Evolutionary conservation across 2,113 vertebrate species (phyloP), one percentile per base, ranked within the genome.

Genomic region (Pygoscelis adeliae): DNA sequence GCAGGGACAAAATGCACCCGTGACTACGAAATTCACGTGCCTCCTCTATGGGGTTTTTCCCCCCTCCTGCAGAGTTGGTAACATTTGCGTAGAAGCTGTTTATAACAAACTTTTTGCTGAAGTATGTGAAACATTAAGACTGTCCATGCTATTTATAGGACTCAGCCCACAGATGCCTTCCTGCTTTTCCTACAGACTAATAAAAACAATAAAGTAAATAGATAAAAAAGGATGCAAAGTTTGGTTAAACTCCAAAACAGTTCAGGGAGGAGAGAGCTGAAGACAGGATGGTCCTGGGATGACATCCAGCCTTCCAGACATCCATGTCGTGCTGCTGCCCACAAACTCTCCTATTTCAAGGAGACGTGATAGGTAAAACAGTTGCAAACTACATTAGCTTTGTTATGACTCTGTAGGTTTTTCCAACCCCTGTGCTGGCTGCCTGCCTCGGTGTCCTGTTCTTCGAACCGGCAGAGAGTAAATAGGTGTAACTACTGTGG

Each of bases 11-110:
- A 83, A 59, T 0, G 10, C 78, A 55, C 3, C 34, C 40, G 5
- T 0, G 3, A 5, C 32, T 5, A 2, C 1, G 0, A 32, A 23
- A 26, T 7, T 25, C 29, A 36, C 0, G 0, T 25, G 13, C 40
- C 42, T 15, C 53, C 23, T 49, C 2, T 27, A 9, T 2, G 6
- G 27, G 3, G 4, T 30, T 40, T 16, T 1, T 4, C 9, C 30
- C 10, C 15, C 6, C 5, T 6, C 0, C 19, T 14, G 25, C 25
- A 32, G 69, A 44, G 44, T 2, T 52, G 30, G 40, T 16, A 65
- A 49, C 4, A 0, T 61, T 56, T 81, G 44, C 76, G 69, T 65
- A 65, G 50, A 42, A 34, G 47, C 26, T 89, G 15, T 79, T 90
- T 66, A 44, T 40, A 80, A 55, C 25, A 22, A 78, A 82, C 53